These are phyloP conservation scores for Porites divaricata DNA, from an alignment of 92 coral and sea anemone genomes.

Conservation along the genomic window DNA sequence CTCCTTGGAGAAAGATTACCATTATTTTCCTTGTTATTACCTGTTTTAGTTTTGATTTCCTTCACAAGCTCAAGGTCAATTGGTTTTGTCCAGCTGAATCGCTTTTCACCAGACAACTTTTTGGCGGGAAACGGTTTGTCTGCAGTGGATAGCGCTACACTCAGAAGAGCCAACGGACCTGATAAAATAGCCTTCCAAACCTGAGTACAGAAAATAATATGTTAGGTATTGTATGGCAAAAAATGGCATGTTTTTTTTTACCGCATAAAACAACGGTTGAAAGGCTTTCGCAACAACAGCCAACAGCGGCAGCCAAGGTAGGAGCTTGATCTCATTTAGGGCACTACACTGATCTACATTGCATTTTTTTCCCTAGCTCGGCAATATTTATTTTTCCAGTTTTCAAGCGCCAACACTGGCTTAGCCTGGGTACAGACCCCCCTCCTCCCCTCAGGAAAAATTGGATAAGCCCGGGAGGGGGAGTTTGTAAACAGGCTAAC, in stretches of 20 bases:
- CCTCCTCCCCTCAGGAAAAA: too few relatives aligned
- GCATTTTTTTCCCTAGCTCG: too few relatives aligned
- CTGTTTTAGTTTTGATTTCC: conserved; percentile 83
- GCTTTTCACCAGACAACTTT: conserved; percentile 82
- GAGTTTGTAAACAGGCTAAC: too few relatives aligned
- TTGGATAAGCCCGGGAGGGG: too few relatives aligned
- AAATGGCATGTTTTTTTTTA: background rate
- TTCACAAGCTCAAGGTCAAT: conserved; percentile 79
- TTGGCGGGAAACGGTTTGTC: conserved; percentile 83
- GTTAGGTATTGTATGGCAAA: background rate
- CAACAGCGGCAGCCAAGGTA: too few relatives aligned
- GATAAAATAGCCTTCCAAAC: conserved; percentile 86
- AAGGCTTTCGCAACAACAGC: too few relatives aligned
- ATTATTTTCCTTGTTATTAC: conserved; percentile 24
- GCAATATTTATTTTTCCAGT: too few relatives aligned
- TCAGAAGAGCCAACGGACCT: conserved; percentile 89
- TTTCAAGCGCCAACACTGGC: too few relatives aligned
- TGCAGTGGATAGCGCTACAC: conserved; percentile 77
- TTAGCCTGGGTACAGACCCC: too few relatives aligned
- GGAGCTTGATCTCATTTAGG: too few relatives aligned
- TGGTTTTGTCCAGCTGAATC: conserved; percentile 87
- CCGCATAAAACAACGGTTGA: too few relatives aligned
- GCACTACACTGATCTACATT: too few relatives aligned
- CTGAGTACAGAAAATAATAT: background rate
- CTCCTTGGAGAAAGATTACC: background rate